A percentile compares a stretch with the other conserved stretches of the same genome.
These are phyloP conservation scores for Panopea generosa DNA, from an alignment of 2,888 invertebrate genomes.

Conservation along the genomic window DNA sequence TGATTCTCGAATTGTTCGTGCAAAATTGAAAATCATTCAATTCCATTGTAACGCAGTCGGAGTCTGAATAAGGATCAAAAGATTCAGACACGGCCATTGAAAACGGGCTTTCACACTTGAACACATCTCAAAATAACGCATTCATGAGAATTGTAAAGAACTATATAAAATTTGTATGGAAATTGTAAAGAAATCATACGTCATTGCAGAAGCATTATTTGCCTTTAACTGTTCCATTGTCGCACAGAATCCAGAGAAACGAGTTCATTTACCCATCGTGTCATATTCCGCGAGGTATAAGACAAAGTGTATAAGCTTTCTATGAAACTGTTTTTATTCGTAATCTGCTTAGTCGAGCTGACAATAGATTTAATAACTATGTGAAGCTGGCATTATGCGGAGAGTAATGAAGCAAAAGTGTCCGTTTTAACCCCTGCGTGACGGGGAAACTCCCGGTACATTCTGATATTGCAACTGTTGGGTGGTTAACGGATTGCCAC, in stretches of 20 bases:
- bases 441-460: constrained; percentile 18
- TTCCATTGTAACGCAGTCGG: constrained; percentile 70
- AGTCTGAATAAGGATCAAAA: constrained; percentile 74
- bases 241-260: neutral
- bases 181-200: constrained; percentile 35
- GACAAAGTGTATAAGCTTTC: constrained; percentile 41
- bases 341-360: constrained; percentile 41
- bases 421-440: constrained; percentile 52
- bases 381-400: constrained; percentile 46
- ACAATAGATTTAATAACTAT: constrained; percentile 59
- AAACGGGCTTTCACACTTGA: constrained; percentile 74
- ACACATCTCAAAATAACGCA: constrained; percentile 68
- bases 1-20: constrained; percentile 81
- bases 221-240: neutral
- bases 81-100: constrained; percentile 65
- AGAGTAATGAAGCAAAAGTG: constrained; percentile 44
- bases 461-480: constrained; percentile 20
- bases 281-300: constrained; percentile 43
- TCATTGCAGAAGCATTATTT: neutral
- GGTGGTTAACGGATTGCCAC: neutral
- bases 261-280: constrained; percentile 53
- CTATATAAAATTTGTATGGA: constrained; percentile 35
- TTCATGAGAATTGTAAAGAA: constrained; percentile 63
- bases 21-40: constrained; percentile 84
- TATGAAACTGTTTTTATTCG: constrained; percentile 24